Evolutionary conservation across 2,797 vertebrate species (phyloP), one percentile per base, ranked within the genome.

Genomic region (Decapterus maruadsi): DNA sequence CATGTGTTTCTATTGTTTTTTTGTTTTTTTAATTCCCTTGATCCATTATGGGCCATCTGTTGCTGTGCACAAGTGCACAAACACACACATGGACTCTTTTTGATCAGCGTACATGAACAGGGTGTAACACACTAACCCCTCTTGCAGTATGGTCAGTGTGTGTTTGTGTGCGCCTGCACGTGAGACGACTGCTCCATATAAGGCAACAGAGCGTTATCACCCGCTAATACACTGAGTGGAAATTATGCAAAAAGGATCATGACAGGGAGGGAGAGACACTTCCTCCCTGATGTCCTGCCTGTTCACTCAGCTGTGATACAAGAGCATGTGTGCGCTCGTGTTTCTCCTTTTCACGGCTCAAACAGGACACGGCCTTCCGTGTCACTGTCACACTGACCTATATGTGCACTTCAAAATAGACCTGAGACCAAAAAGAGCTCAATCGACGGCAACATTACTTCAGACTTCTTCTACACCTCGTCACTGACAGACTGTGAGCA

Each of bases 191-290:
- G 79, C 77, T 82, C 90, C 80, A 87, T 90, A 89, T 84, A 91
- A 89, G 90, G 89, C 72, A 84, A 74, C 73, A 56, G 70, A 75
- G 71, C 1, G 68, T 80, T 89, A 80, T 82, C 81, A 82, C 53
- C 36, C 14, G 4, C 59, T 51, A 72, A 82, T 72, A 72, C 80
- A 74, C 62, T 2, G 31, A 82, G 83, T 90, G 90, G 90, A 93
- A 91, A 87, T 85, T 88, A 92, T 92, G 91, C 90, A 92, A 91
- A 90, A 68, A 20, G 34, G 68, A 51, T 68, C 66, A 63, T 57
- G 73, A 82, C 67, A 77, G 31, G 62, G 16, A 75, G 42, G 6
- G 70, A 83, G 57, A 78, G 67, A 75, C 6, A 92, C 89, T 90
- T 90, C 87, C 87, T 87, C 77, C 79, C 36, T 31, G 67, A 14